A percentile compares a stretch with the other conserved stretches of the same genome.
Evolutionary conservation across 2,888 invertebrate species (phyloP).

Genomic region (Netelia fuscicornis): DNA sequence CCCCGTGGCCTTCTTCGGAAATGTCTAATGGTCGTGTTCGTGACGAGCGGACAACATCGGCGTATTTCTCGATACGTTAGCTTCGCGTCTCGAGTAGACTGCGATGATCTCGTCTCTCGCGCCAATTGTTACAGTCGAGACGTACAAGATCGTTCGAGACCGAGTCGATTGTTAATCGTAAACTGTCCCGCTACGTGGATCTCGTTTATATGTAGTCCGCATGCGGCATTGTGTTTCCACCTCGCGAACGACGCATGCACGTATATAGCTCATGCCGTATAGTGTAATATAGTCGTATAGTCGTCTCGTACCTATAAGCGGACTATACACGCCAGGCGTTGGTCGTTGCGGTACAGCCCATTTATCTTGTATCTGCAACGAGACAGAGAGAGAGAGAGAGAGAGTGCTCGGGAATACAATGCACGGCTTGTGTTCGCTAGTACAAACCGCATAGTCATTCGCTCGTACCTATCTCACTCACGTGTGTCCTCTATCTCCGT

Average conservation of each 20-base stretch:
- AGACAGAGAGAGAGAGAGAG: constrained; percentile 33
- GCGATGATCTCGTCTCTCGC: constrained; percentile 58
- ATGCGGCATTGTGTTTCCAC: constrained; percentile 27
- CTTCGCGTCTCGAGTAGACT: constrained; percentile 34
- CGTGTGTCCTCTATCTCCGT: constrained; percentile 27
- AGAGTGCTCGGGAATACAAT: constrained; percentile 57
- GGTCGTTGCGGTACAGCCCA: constrained; percentile 63
- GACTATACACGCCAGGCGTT: constrained; percentile 60
- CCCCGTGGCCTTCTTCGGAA: constrained; percentile 27
- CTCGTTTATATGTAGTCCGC: constrained; percentile 26
- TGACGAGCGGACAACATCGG: not conserved
- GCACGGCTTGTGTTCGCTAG: constrained; percentile 46
- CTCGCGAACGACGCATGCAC: constrained; percentile 28
- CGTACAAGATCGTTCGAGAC: constrained; percentile 53
- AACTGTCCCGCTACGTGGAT: constrained; percentile 34
- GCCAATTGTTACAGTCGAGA: constrained; percentile 48
- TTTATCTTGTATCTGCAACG: constrained; percentile 71
- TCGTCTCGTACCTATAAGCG: constrained; percentile 9
- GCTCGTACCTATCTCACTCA: constrained; percentile 42
- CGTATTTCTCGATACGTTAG: not conserved
- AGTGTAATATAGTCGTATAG: constrained; percentile 29
- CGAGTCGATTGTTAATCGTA: constrained; percentile 59
- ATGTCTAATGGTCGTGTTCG: constrained; percentile 16
- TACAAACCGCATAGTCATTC: constrained; percentile 59
- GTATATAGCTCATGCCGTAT: not conserved